Evolutionary conservation across 2,113 vertebrate genomes (phyloP).

Genomic region (Paramormyrops kingsleyae): DNA sequence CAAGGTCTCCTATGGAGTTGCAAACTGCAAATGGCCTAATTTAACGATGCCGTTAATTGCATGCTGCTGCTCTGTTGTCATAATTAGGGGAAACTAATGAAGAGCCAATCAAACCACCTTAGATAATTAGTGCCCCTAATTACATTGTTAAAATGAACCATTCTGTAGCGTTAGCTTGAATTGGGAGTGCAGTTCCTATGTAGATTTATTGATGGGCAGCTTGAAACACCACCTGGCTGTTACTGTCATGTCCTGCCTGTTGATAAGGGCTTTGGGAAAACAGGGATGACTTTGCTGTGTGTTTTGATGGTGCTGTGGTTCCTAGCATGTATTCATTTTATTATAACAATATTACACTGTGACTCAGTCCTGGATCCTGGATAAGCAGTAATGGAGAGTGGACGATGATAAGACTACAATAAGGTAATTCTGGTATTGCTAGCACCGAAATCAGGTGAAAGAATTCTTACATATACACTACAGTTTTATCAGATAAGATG

Average conservation of each 20-base stretch:
- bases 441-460: not conserved
- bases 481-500: not conserved
- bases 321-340: not conserved
- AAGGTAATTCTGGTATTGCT: not conserved
- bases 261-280: not conserved
- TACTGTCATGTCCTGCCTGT: not conserved
- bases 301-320: not conserved
- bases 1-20: not conserved
- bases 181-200: not conserved
- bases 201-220: not conserved
- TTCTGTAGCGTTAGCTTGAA: not conserved
- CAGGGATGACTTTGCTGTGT: not conserved
- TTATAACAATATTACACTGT: not conserved
- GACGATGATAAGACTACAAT: not conserved
- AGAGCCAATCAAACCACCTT: not conserved
- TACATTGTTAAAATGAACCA: not conserved
- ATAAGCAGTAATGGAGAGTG: not conserved
- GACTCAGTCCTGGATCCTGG: not conserved
- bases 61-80: not conserved
- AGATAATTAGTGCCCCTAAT: not conserved
- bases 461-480: not conserved
- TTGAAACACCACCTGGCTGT: not conserved
- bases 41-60: not conserved
- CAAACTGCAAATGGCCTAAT: not conserved
- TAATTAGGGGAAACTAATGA: not conserved